Evolutionary conservation across 2,113 vertebrate genomes (phyloP), one percentile per base, ranked within the genome.

Genomic region (Naja naja): DNA sequence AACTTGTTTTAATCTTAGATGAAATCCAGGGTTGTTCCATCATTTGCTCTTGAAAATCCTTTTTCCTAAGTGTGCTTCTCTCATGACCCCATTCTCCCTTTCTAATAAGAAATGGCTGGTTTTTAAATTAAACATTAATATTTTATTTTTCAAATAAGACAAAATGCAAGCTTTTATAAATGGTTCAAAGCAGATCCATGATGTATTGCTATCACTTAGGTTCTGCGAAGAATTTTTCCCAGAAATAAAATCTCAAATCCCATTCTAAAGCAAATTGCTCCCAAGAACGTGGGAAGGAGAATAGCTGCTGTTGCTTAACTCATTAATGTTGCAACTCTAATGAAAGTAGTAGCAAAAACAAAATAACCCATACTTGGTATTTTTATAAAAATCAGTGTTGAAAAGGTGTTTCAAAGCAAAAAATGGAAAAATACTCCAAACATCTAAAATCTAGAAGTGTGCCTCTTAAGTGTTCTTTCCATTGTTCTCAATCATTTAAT

Each of bases 91-190:
- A 90, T 87, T 87, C 74, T 64, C 49, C 43, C 54, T 58, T 89
- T 22, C 90, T 90, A 90, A 53, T 52, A 60, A 93, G 25, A 89
- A 34, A 88, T 34, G 20, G 23, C 34, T 23, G 11, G 43, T 89
- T 94, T 53, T 90, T 94, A 94, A 94, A 90, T 89, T 86, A 45
- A n/a, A 18, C 87, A 89, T 91, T 30, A 91, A 93, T 93, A 91
- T 86, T 91, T 91, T 91, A 89, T 86, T 92, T 89, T 89, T 64
- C 74, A 92, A 94, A 69, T 91, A 88, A 93, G 74, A 91, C 87
- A 89, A 93, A 89, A 91, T 69, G 47, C 52, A 34, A 64, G 47
- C 25, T 94, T 92, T 86, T 87, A 45, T 56, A 54, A 89, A 94
- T 22, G 39, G 5, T 52, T 89, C 55, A n/a, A 69, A 52, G 30